phyloP scores from a whole-genome alignment of 2,888 invertebrate genomes.

The Cryptosula pallasiana region DNA sequence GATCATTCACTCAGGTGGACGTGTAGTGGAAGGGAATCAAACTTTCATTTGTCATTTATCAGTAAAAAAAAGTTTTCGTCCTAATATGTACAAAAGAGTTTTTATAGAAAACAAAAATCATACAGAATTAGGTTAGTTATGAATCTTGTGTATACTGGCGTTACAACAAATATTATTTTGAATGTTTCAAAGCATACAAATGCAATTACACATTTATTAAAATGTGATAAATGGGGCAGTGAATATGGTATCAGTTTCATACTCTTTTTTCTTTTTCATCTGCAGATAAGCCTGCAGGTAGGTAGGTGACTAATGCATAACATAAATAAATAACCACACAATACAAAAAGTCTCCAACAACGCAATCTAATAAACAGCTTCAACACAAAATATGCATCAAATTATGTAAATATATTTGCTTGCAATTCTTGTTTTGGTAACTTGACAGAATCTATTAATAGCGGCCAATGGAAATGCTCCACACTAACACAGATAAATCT shows the following conservation, averaged over 20 bases:
- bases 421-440: slow-evolving; percentile 26
- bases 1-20: too few relatives aligned
- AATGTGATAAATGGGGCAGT: neutral
- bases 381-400: neutral
- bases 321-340: neutral
- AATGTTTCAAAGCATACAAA: too few relatives aligned
- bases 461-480: neutral
- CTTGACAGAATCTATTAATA: neutral
- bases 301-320: neutral
- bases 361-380: neutral
- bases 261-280: neutral
- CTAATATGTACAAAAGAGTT: too few relatives aligned
- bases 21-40: too few relatives aligned
- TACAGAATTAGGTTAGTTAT: too few relatives aligned
- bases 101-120: too few relatives aligned
- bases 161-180: too few relatives aligned
- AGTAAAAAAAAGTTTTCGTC: too few relatives aligned
- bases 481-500: neutral
- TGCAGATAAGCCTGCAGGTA: neutral
- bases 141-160: too few relatives aligned
- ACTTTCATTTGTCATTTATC: too few relatives aligned
- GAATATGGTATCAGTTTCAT: neutral
- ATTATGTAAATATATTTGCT: neutral
- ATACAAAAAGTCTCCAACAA: neutral
- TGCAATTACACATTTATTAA: neutral